Evolutionary conservation across 2,888 invertebrate genomes (phyloP), one percentile per base, ranked within the genome.

Genomic region (Pristionchus fissidentatus): DNA sequence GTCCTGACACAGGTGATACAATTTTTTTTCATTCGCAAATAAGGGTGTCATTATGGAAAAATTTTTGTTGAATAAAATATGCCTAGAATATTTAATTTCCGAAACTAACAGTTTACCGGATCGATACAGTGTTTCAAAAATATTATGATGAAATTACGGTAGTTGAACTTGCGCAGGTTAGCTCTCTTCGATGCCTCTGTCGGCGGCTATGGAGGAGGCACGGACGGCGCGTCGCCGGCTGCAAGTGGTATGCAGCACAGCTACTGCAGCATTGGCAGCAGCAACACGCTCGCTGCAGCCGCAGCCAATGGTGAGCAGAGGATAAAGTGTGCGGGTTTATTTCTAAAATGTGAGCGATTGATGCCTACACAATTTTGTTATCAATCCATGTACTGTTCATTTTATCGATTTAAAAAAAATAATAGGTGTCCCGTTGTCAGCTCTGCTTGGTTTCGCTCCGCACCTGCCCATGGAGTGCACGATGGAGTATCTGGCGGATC

Each of bases 401-500:
- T n/a, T n/a, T n/a, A n/a, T n/a, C n/a, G n/a, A n/a, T n/a, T n/a
- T n/a, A n/a, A n/a, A n/a, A n/a, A n/a, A n/a, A n/a, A n/a, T n/a
- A n/a, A n/a, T 66, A 66, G n/a, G 10, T 3, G 2, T 41, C 41
- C 19, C 35, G 15, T 66, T 75, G 5, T 13, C 41, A 79, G 79
- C 46, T n/a, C 32, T 49, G n/a, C 79, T 79, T 46, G 41, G n/a
- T n/a, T 38, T 38, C 0, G 19, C 81, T 43, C 81, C 83, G 7
- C 70, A 60, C 7, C 35, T 52, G 26, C 43, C 73, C 15, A 81
- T 84, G 15, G 87, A 88, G 32, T 86, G 85, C 13, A 85, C 87
- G 41, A 84, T 90, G 62, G 88, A 89, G 84, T 90, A 90, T 77
- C 83, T 90, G 77, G 87, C 88, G 5, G 88, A 88, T 46, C 84